These are phyloP conservation scores for Cololabis saira DNA, from an alignment of 2,113 vertebrate genomes.

Conservation along the genomic window DNA sequence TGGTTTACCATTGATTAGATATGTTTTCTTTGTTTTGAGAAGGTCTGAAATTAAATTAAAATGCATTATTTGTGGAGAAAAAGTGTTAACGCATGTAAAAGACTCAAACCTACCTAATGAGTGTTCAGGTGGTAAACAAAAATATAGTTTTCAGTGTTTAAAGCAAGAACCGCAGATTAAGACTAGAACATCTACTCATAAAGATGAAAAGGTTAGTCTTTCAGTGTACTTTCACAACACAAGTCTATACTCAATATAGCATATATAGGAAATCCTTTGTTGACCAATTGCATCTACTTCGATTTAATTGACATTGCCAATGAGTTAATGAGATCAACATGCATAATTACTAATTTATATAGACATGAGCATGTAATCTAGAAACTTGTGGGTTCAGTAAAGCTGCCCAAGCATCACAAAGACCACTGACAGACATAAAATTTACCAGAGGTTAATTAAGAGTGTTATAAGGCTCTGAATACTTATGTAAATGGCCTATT, in stretches of 20 bases:
- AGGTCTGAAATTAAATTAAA: constrained; percentile 21
- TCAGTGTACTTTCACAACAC: background rate
- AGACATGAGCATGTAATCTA: no score
- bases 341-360: no score
- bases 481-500: no score
- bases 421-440: no score
- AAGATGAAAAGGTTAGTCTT: background rate
- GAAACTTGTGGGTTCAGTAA: no score
- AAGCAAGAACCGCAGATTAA: background rate
- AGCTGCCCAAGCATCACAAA: no score
- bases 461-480: no score
- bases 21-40: constrained; percentile 55
- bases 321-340: no score
- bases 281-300: background rate
- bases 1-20: constrained; percentile 86
- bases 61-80: no score
- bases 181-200: no score
- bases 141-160: background rate
- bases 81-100: background rate
- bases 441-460: no score
- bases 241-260: background rate
- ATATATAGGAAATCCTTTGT: background rate
- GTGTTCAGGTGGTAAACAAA: no score
- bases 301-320: constrained; percentile 16
- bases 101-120: background rate